Base-by-base conservation (phyloP, 2,113 vertebrate genomes). In the Phyllopteryx taeniolatus region DNA sequence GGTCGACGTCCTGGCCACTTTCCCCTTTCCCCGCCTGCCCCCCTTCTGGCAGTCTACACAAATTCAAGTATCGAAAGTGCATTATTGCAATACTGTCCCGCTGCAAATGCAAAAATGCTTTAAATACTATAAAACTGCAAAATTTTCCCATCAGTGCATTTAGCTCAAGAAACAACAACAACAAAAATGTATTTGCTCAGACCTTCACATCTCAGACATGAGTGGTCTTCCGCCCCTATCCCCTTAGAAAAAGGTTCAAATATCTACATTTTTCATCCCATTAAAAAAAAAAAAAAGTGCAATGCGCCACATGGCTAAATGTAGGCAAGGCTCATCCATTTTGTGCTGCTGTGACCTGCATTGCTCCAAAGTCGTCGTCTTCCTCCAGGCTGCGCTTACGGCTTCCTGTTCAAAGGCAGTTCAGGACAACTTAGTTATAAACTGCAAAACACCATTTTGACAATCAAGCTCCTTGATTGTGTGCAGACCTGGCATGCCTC, bases 1-100 rank as follows among this genome's bases (percentile, higher is more conserved):
- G 67, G 78, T 80, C 47, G 80, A 93, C 87, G 84, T 92, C 89
- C 85, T 83, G 56, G 57, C 80, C 78, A 76, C 65, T 72, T 91
- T 91, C 90, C 90, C 89, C 86, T 86, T 83, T 77, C 73, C 78
- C 71, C 33, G 83, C 61, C 88, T 91, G 74, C 79, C 83, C 83
- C 87, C 56, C n/a, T 35, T 83, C 92, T 91, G 92, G 92, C 93
- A 91, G 92, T 95, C 93, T 94, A 93, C 93, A 90, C 83, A 81
- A 89, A 89, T 98, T 97, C 96, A 98, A 98, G 96, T 98, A 98
- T 98, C 88, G 95, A 96, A 98, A 97, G 96, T 96, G 95, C 96
- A 95, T 98, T 96, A 96, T 98, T 98, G 96, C 96, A 99, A 94
- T 98, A 98, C 96, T 95, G 96, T 97, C 95, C 96, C 93, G 95